Evolutionary conservation across 2,888 invertebrate species (phyloP), one percentile per base, ranked within the genome.

Genomic region (Pycnomerus fuliginosus): DNA sequence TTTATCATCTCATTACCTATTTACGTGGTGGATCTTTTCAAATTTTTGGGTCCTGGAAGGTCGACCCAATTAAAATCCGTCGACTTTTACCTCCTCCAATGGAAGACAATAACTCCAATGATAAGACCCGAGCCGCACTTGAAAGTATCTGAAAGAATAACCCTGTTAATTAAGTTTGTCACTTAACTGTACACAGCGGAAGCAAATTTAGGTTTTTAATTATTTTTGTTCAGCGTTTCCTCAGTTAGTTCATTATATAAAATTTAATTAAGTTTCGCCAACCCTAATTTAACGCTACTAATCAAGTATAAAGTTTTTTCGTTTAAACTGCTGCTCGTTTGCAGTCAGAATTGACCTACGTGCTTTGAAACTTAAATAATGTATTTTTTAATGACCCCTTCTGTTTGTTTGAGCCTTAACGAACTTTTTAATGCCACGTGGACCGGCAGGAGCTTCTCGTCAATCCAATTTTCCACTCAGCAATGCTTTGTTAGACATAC

Each of bases 221-320:
- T 73, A 73, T 72, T 73, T 72, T 72, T 73, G 72, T 72, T 71
- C 72, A 70, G 71, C 72, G 71, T 73, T 72, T 73, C 72, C 72
- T 72, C 73, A 71, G 70, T 72, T 71, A 72, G 71, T 73, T 72
- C 73, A 72, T 73, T 73, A 73, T 73, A 73, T 73, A 68, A 73
- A 73, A 73, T 73, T 73, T 72, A 73, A 73, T 73, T 72, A 73
- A 73, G 73, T 72, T 71, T 71, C 70, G 69, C 65, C 69, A 39
- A 34, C 69, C 71, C 71, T 71, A 73, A 73, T 73, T 72, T 73
- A 73, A 72, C 73, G 73, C 72, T 72, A 72, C 73, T 73, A 73
- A 73, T 73, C 73, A 73, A 73, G 72, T 72, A 72, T 71, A 71
- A 72, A 72, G 70, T 71, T 71, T 67, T 66, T 70, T 69, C 64